Conservation (phyloP, 2,797 vertebrate species). For the Myotis daubentonii region DNA sequence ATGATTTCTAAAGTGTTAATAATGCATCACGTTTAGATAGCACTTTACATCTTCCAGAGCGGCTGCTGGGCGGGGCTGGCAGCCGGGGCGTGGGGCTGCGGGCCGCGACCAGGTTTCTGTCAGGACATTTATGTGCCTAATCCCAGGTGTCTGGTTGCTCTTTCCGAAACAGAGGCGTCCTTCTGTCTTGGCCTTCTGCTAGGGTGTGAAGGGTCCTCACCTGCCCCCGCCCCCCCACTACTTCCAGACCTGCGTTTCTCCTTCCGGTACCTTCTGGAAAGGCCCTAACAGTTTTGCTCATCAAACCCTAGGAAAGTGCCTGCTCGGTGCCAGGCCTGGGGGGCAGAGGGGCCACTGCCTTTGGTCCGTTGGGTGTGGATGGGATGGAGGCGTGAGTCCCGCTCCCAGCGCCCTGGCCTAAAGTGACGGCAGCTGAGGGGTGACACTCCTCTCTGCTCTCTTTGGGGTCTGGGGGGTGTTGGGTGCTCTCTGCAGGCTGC, state of each 20-base stretch:
- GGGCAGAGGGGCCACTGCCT: neutral
- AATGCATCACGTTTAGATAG: conserved; percentile 75
- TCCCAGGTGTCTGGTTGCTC: neutral
- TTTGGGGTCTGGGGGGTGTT: too few species aligned
- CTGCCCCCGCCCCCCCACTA: neutral
- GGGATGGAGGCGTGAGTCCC: neutral
- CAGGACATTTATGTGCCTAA: neutral
- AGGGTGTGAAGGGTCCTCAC: neutral
- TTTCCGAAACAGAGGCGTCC: neutral
- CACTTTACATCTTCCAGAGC: conserved; percentile 73
- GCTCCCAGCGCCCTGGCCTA: neutral
- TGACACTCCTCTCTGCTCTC: neutral
- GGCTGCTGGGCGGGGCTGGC: conserved; percentile 47
- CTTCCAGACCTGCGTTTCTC: neutral
- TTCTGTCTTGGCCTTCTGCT: neutral
- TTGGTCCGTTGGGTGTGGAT: neutral
- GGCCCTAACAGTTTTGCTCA: neutral
- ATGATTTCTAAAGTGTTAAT: conserved; percentile 80
- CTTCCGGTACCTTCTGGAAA: neutral
- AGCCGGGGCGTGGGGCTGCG: neutral
- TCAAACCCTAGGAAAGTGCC: neutral
- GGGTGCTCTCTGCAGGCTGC: neutral
- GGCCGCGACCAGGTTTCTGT: neutral
- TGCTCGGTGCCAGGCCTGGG: neutral
- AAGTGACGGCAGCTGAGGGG: neutral